A percentile compares a stretch with the other conserved stretches of the same genome.
phyloP scores from a whole-genome alignment of 2,888 invertebrate species.

The Silvanus unidentatus region DNA sequence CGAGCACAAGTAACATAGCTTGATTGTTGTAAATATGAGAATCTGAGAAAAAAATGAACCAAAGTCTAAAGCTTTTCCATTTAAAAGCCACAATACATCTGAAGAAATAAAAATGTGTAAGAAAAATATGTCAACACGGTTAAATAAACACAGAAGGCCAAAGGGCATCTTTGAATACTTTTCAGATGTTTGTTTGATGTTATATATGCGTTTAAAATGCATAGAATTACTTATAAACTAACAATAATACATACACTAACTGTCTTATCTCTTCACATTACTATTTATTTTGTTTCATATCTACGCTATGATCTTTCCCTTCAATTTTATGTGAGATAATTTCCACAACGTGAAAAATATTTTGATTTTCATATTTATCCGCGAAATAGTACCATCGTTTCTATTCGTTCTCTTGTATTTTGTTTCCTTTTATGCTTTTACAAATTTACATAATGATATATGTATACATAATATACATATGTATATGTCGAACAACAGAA shows the following conservation, averaged over 20 bases:
- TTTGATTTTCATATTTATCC: too few species aligned
- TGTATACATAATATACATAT: too few species aligned
- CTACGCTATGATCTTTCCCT: too few species aligned
- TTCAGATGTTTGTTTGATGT: constrained; percentile 1
- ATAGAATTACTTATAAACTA: constrained; percentile 2
- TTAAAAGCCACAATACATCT: constrained; percentile 19
- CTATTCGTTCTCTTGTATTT: too few species aligned
- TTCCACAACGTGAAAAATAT: too few species aligned
- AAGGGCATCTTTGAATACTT: constrained; percentile 1
- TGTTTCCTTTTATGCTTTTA: too few species aligned
- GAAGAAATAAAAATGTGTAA: constrained; percentile 19
- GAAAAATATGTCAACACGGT: constrained; percentile 23
- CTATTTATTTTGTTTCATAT: too few species aligned
- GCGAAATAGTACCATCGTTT: too few species aligned
- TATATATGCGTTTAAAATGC: constrained; percentile 1
- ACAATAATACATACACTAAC: constrained; percentile 1
- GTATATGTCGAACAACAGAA: too few species aligned
- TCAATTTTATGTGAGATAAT: too few species aligned
- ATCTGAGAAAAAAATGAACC: constrained; percentile 1
- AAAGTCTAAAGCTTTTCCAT: constrained; percentile 16
- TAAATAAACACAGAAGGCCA: background rate
- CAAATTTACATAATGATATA: too few species aligned
- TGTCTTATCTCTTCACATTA: constrained; percentile 1
- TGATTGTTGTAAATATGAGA: background rate
- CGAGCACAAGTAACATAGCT: background rate